Evolutionary conservation across 1,140 invertebrate genomes (phyloP).

Genomic region (Chrysomallon squamiferum): DNA sequence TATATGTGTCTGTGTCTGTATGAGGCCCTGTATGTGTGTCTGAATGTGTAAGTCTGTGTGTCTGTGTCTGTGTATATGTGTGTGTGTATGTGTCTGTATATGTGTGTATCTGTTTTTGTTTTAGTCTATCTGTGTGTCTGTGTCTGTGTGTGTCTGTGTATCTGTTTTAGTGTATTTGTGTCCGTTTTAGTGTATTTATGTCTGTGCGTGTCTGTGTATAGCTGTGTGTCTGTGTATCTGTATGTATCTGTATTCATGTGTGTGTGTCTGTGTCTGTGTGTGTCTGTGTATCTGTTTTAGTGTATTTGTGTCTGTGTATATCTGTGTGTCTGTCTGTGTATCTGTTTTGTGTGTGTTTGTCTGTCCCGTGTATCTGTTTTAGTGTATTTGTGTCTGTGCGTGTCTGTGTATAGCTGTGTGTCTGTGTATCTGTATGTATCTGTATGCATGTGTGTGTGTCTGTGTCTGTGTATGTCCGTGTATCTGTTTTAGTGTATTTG

Average conservation of each 20-base stretch:
- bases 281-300: no score
- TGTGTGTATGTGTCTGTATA: constrained; percentile 2
- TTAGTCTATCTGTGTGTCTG: not conserved
- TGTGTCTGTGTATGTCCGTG: no score
- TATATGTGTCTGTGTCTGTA: not conserved
- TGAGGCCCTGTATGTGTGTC: constrained; percentile 1
- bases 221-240: not conserved
- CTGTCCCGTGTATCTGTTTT: no score
- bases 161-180: not conserved
- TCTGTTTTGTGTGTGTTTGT: no score
- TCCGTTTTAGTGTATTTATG: not conserved
- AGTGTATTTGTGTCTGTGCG: no score
- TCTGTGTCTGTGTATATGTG: not conserved
- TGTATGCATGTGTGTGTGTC: no score
- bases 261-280: not conserved
- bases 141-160: no score
- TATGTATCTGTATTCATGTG: not conserved
- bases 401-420: no score
- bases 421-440: no score
- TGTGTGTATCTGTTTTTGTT: not conserved
- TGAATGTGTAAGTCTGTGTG: constrained; percentile 6
- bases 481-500: no score
- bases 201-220: not conserved
- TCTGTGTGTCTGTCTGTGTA: no score
- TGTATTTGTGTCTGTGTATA: no score